phyloP scores from a whole-genome alignment of 2,113 vertebrate species.

The Clarias batrachus region DNA sequence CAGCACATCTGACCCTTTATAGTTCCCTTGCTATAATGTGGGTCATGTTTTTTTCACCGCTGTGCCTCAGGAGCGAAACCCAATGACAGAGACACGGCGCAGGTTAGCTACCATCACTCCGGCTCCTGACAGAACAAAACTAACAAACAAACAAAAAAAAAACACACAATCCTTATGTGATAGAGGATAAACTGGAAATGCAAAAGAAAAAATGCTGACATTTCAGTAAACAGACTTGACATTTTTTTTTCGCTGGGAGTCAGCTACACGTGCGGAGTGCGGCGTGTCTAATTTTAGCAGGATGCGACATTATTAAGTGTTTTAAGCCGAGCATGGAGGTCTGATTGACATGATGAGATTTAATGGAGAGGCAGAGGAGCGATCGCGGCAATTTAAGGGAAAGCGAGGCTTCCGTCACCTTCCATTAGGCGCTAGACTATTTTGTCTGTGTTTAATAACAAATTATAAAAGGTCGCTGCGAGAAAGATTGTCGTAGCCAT shows the following conservation, averaged over 20 bases:
- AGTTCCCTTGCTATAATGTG: neutral
- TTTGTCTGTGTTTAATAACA: constrained; percentile 42
- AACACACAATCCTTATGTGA: neutral
- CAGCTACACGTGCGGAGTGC: neutral
- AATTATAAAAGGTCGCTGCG: constrained; percentile 53
- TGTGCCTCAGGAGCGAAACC: neutral
- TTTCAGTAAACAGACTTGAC: constrained; percentile 30
- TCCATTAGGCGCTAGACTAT: constrained; percentile 11
- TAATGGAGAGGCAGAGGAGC: constrained; percentile 29
- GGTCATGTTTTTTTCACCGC: constrained; percentile 2
- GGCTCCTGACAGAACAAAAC: constrained; percentile 19
- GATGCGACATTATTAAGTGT: constrained; percentile 1
- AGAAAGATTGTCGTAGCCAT: constrained; percentile 34
- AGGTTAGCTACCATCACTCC: neutral
- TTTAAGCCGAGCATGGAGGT: neutral
- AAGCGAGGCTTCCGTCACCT: constrained; percentile 13
- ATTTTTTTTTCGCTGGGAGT: neutral
- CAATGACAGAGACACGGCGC: neutral
- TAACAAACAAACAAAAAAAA: constrained; percentile 8
- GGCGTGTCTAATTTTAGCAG: neutral
- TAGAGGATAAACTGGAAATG: neutral
- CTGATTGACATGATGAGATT: constrained; percentile 27
- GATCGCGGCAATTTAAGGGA: neutral
- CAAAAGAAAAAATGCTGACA: neutral
- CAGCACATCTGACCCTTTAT: neutral